phyloP scores from a whole-genome alignment of 2,888 invertebrate species.

The Mystacides longicornis region DNA sequence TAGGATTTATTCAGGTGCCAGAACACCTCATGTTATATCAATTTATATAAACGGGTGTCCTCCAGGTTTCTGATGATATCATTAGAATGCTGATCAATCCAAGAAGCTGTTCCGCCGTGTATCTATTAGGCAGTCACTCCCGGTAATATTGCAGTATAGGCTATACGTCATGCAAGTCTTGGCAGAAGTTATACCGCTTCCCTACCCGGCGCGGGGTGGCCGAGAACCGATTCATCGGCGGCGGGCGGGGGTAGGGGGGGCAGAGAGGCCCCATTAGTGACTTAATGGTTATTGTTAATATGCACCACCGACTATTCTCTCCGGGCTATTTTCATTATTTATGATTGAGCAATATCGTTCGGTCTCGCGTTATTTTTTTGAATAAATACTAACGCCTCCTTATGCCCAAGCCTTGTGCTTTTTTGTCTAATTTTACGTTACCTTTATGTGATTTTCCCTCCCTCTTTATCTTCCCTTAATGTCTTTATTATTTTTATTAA shows the following conservation, averaged over 20 bases:
- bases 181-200: neutral
- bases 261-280: neutral
- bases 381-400: too few species aligned
- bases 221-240: neutral
- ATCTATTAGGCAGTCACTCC: neutral
- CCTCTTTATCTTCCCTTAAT: neutral
- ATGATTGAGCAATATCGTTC: neutral
- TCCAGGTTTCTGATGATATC: too few species aligned
- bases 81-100: too few species aligned
- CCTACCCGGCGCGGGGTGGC: neutral
- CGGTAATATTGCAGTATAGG: neutral
- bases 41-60: too few species aligned
- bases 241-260: neutral
- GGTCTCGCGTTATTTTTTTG: neutral
- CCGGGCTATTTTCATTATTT: neutral
- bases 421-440: neutral
- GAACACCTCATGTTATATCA: too few species aligned
- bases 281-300: constrained; percentile 2
- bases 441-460: neutral
- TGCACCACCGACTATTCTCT: neutral
- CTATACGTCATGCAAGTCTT: neutral
- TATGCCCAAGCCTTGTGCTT: too few species aligned
- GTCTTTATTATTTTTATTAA: constrained; percentile 2
- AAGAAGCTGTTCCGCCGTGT: neutral
- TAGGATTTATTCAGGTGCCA: too few species aligned